phyloP scores from a whole-genome alignment of 2,797 vertebrate species.

The Caiman crocodilus region DNA sequence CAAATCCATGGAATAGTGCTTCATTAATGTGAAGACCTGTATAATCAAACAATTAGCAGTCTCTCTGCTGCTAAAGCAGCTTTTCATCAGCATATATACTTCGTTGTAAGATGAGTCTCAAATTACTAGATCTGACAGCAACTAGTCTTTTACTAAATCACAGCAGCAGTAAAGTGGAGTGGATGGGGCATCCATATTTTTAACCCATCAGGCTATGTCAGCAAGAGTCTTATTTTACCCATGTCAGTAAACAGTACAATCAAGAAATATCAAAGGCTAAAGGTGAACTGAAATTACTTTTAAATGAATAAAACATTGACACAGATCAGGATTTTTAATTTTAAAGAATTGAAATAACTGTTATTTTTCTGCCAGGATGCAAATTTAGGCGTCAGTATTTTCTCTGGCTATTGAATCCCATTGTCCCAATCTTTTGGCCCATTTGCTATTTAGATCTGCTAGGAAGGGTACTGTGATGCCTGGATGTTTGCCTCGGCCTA shows the following conservation, averaged over 20 bases:
- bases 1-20: slow-evolving; percentile 96
- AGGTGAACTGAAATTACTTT: slow-evolving; percentile 23
- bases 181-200: slow-evolving; percentile 32
- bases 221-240: background rate
- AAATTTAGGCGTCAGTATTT: background rate
- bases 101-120: slow-evolving; percentile 85
- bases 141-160: slow-evolving; percentile 70
- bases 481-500: too few relatives aligned
- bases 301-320: background rate
- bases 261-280: background rate
- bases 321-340: background rate
- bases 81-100: slow-evolving; percentile 93
- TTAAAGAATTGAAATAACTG: background rate
- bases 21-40: slow-evolving; percentile 99
- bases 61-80: slow-evolving; percentile 89
- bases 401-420: rapidly evolving
- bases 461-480: too few relatives aligned
- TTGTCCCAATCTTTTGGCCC: background rate
- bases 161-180: slow-evolving; percentile 43
- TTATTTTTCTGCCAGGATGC: background rate
- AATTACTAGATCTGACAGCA: slow-evolving; percentile 80
- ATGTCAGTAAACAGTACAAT: background rate
- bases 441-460: background rate
- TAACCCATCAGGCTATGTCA: slow-evolving; percentile 35
- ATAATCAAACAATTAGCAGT: slow-evolving; percentile 99